Conservation (phyloP, 2,888 invertebrate genomes). For the Chironomus tentans region DNA sequence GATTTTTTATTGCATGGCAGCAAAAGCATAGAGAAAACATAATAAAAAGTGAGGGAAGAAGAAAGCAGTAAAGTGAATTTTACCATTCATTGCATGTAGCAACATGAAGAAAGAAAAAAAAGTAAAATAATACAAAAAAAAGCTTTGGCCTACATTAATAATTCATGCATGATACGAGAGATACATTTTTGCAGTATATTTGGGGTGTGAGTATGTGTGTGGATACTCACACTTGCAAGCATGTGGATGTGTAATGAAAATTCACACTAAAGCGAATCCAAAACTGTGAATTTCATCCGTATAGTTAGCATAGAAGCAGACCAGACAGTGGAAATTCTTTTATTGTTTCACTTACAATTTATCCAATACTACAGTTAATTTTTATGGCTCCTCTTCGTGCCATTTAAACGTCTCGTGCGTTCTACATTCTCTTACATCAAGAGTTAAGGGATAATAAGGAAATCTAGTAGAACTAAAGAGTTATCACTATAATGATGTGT, state of each 20-base stretch:
- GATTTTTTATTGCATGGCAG: not conserved
- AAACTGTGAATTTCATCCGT: not conserved
- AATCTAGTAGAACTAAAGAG: not conserved
- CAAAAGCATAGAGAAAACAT: not conserved
- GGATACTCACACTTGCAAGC: no score
- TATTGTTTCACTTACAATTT: slow-evolving; percentile 3
- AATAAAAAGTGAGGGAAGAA: not conserved
- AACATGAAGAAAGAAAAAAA: not conserved
- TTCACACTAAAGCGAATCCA: not conserved
- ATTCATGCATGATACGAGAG: slow-evolving; percentile 15
- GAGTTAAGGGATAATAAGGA: not conserved
- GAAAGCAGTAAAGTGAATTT: not conserved
- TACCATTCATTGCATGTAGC: not conserved
- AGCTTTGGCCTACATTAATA: slow-evolving; percentile 10
- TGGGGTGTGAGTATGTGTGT: no score
- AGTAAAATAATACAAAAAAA: not conserved
- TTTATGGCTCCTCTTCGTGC: slow-evolving; percentile 1
- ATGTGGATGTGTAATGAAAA: not conserved
- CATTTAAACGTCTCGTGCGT: not conserved
- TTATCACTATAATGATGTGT: slow-evolving; percentile 6
- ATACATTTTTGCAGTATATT: slow-evolving; percentile 8
- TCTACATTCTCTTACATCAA: not conserved
- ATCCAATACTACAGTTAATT: not conserved
- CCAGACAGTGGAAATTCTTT: not conserved
- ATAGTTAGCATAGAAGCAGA: not conserved